These are phyloP conservation scores for Zygothrica quintamaculata DNA, from an alignment of 2,888 invertebrate species.

Conservation along the genomic window DNA sequence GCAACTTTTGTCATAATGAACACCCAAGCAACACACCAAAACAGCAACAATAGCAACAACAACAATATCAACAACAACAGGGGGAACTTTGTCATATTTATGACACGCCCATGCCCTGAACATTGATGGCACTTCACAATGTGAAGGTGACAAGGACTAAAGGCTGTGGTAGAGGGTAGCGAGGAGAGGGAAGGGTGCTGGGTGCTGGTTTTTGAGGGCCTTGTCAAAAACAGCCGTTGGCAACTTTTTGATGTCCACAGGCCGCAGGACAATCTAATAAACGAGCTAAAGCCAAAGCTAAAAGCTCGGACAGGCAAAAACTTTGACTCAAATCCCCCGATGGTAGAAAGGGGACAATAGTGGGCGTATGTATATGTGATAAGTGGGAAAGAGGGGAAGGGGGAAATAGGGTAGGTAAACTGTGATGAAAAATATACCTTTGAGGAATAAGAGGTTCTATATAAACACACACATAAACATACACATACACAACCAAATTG, in stretches of 20 bases:
- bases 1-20: slow-evolving; percentile 55
- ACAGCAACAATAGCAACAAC: slow-evolving; percentile 9
- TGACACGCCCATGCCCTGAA: slow-evolving; percentile 51
- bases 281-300: slow-evolving; percentile 47
- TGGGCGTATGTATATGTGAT: slow-evolving; percentile 12
- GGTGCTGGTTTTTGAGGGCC: slow-evolving; percentile 13
- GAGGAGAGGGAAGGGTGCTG: not conserved
- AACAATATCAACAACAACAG: slow-evolving; percentile 16
- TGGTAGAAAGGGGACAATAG: not conserved
- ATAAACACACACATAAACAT: slow-evolving; percentile 17
- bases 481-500: slow-evolving; percentile 48
- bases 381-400: not conserved
- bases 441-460: slow-evolving; percentile 55
- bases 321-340: slow-evolving; percentile 59
- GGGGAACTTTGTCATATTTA: slow-evolving; percentile 65
- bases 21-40: slow-evolving; percentile 19
- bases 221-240: slow-evolving; percentile 73
- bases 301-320: slow-evolving; percentile 54
- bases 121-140: slow-evolving; percentile 56
- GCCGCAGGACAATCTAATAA: slow-evolving; percentile 72
- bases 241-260: slow-evolving; percentile 70
- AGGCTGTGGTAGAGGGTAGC: not conserved
- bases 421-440: slow-evolving; percentile 72
- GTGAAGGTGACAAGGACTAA: not conserved
- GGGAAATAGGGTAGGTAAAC: slow-evolving; percentile 5